Evolutionary conservation across 1,140 invertebrate genomes (phyloP).

Genomic region (Gerris buenoi): DNA sequence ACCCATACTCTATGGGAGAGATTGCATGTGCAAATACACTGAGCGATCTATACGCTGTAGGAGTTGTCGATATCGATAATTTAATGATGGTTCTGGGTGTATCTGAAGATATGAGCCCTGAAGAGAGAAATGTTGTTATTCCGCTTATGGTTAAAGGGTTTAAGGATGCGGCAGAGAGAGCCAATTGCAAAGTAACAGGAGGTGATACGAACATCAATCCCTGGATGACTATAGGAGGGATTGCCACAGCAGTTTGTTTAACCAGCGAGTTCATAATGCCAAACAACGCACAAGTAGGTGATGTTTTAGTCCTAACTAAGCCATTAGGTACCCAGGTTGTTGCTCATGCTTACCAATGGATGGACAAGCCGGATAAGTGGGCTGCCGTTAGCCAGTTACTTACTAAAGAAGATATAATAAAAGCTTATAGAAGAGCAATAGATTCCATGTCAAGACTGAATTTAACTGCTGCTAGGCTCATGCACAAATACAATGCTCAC

Average conservation of each 20-base stretch:
- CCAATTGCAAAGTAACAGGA: slow-evolving; percentile 81
- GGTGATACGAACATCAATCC: slow-evolving; percentile 95
- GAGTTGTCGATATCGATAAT: slow-evolving; percentile 95
- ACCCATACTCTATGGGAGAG: slow-evolving; percentile 96
- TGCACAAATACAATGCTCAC: slow-evolving; percentile 97
- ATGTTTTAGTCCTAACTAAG: slow-evolving; percentile 92
- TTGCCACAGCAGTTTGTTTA: slow-evolving; percentile 86
- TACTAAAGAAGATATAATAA: slow-evolving; percentile 81
- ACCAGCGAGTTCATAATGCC: slow-evolving; percentile 86
- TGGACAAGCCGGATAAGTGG: slow-evolving; percentile 88
- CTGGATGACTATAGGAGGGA: slow-evolving; percentile 94
- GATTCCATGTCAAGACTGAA: slow-evolving; percentile 93
- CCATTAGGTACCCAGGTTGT: slow-evolving; percentile 88
- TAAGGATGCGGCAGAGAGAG: slow-evolving; percentile 83
- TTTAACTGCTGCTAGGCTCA: slow-evolving; percentile 65
- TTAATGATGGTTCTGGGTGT: slow-evolving; percentile 96
- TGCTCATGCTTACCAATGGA: slow-evolving; percentile 92
- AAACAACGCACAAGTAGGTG: slow-evolving; percentile 87
- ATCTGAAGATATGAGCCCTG: slow-evolving; percentile 87
- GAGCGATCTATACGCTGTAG: slow-evolving; percentile 97
- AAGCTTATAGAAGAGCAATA: slow-evolving; percentile 90
- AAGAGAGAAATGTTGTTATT: slow-evolving; percentile 85
- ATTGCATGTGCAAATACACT: slow-evolving; percentile 97
- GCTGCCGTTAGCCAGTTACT: slow-evolving; percentile 88
- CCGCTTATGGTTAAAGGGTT: slow-evolving; percentile 89